Evolutionary conservation across 2,113 vertebrate genomes (phyloP).

Genomic region (Cyanoderma ruficeps): DNA sequence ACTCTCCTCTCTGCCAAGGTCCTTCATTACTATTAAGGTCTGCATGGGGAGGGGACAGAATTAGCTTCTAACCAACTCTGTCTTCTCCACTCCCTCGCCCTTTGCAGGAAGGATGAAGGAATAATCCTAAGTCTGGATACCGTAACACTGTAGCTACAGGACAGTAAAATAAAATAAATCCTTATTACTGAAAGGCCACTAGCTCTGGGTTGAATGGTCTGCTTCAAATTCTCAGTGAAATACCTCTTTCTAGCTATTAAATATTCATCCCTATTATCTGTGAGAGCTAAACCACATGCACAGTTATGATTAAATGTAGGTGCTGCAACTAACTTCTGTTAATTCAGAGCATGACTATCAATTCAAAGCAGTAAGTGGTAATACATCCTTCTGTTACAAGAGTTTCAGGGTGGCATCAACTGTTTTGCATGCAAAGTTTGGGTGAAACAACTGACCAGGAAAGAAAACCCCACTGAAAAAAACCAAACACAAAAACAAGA

Average conservation of each 20-base stretch:
- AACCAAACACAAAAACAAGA: neutral
- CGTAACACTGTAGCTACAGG: neutral
- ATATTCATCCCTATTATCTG: neutral
- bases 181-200: neutral
- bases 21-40: neutral
- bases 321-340: constrained; percentile 1
- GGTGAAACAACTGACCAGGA: neutral
- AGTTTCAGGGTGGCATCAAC: neutral
- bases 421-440: neutral
- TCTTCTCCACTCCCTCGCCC: neutral
- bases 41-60: neutral
- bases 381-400: neutral
- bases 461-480: neutral
- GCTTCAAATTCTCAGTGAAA: neutral
- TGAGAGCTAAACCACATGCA: neutral
- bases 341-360: neutral
- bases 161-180: neutral
- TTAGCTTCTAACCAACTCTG: neutral
- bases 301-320: constrained; percentile 8
- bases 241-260: neutral
- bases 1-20: neutral
- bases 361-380: neutral
- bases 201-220: neutral
- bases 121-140: neutral
- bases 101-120: neutral